Percentiles rank a stretch among this genome's conserved stretches.
Evolutionary conservation across 2,797 vertebrate genomes (phyloP).

Genomic region (Sebastolobus alascanus): DNA sequence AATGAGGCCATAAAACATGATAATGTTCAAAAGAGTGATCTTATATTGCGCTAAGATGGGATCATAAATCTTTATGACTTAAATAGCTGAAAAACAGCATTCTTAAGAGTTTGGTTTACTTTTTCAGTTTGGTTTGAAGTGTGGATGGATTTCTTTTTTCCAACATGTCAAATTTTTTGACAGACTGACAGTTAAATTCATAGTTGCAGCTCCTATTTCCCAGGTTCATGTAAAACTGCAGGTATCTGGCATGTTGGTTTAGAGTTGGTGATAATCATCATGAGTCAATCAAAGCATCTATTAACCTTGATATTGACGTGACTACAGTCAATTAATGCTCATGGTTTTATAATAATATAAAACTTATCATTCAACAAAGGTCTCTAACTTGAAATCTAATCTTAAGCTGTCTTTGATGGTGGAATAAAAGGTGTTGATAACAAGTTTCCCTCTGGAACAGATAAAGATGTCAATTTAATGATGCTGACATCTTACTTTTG

Average conservation of each 20-base stretch:
- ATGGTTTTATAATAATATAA: background rate
- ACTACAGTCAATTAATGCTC: background rate
- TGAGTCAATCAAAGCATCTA: background rate
- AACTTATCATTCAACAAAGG: background rate
- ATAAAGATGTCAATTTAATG: slow-evolving; percentile 22
- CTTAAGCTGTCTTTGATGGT: background rate
- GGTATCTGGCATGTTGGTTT: background rate
- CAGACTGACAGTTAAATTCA: background rate
- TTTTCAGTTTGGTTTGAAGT: background rate
- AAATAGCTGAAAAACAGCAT: background rate
- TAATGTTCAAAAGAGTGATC: background rate
- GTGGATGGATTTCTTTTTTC: background rate
- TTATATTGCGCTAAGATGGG: background rate
- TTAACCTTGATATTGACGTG: slow-evolving; percentile 6
- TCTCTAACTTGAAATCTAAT: background rate
- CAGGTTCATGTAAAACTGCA: background rate
- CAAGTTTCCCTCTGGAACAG: background rate
- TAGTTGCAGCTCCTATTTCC: background rate
- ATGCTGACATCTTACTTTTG: slow-evolving; percentile 23
- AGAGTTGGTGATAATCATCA: background rate
- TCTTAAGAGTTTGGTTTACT: background rate
- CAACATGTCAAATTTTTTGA: background rate
- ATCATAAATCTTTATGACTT: slow-evolving; percentile 19
- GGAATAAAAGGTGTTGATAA: slow-evolving; percentile 22
- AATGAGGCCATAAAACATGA: slow-evolving; percentile 33